Base-by-base conservation (phyloP, 53 echinoderm and acorn worm species). In the Paelopatides confundens region DNA sequence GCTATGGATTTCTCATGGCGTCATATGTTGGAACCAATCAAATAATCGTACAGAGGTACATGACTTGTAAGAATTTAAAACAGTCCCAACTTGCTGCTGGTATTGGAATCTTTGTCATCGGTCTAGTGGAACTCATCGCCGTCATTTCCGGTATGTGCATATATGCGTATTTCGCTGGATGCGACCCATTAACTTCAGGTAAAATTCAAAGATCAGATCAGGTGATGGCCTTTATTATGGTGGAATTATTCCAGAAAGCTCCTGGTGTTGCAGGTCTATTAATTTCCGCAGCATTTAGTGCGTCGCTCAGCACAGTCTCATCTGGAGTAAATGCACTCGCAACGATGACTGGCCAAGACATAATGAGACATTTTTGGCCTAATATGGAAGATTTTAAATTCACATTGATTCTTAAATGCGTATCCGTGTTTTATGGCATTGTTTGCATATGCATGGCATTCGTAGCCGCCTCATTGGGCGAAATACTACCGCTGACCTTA, bases 161-260 rank as follows among this genome's bases (percentile, higher is more conserved):
- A 24, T 82, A 82, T 28, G 83, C 83, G 2, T 82, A 82, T 37
- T 82, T 63, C 83, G 65, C 83, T 3, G 83, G 83, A 21, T 82
- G 83, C 30, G 83, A 82, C 36, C 83, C 83, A 0, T 63, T 82
- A 23, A 82, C 63, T 8, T n/a, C 27, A 3, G 83, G 83, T 9
- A 36, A 64, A 64, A 35, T 82, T 17, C 36, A n/a, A n/a, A 63
- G 64, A 1, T 32, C 82, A 15, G 82, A 82, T 37, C 82, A 82
- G 46, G 5, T 82, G 34, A 82, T 82, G 82, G 63, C 82, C 2
- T 82, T 26, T 38, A 62, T 82, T 7, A 63, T 82, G 37, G 82
- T 82, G 7, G 82, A 82, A 11, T n/a, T 82, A 64, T 82, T 82
- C 35, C 23, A 23, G 6, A 63, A 64, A n/a, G 82, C 27, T 3